phyloP scores from a whole-genome alignment of 2,113 vertebrate genomes.

The Rhinolophus ferrumequinum region DNA sequence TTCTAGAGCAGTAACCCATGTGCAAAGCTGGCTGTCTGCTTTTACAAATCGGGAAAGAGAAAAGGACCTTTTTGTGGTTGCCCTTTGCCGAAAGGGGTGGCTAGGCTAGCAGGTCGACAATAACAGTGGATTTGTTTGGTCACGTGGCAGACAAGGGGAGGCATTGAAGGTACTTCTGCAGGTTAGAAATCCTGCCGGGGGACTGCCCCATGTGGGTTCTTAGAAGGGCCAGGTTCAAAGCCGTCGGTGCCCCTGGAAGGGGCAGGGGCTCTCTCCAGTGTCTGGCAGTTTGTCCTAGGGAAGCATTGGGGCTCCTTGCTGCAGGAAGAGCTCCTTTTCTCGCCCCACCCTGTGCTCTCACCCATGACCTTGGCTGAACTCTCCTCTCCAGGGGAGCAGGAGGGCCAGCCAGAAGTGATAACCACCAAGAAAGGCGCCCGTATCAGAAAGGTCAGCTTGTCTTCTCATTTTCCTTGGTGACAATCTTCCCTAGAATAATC shows the following conservation, averaged over 20 bases:
- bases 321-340: too few species aligned
- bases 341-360: fast-evolving
- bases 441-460: background rate
- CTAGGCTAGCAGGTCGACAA: background rate
- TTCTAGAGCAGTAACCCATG: fast-evolving
- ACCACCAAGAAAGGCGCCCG: fast-evolving
- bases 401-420: background rate
- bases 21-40: background rate
- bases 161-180: background rate
- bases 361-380: background rate
- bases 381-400: background rate
- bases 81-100: background rate
- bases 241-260: background rate
- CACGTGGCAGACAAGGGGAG: background rate
- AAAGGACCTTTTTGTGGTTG: background rate
- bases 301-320: background rate
- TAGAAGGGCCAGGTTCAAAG: background rate
- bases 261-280: background rate
- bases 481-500: background rate
- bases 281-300: background rate
- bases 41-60: background rate
- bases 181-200: background rate
- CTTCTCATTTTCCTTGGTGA: background rate
- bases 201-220: fast-evolving
- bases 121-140: background rate